Conservation (phyloP, 1,140 invertebrate genomes). For the Aleiodes sp. region DNA sequence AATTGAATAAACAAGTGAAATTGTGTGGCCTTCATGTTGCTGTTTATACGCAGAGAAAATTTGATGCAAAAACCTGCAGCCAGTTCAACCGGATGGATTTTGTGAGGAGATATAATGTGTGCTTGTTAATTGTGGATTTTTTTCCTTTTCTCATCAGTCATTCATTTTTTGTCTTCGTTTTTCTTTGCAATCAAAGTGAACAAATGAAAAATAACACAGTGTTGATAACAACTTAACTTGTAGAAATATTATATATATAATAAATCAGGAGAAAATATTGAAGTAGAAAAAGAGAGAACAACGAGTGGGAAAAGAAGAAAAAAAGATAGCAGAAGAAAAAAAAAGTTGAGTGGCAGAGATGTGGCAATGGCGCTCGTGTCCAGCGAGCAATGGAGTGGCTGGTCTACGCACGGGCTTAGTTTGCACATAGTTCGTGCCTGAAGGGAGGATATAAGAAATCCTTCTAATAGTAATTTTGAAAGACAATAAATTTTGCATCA, state of each 20-base stretch:
- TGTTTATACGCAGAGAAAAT: not conserved
- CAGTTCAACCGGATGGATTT: not conserved
- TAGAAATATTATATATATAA: not conserved
- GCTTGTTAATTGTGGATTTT: conserved; percentile 6
- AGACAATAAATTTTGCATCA: conserved; percentile 15
- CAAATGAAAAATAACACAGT: not conserved
- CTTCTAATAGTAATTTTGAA: not conserved
- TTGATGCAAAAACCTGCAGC: not conserved
- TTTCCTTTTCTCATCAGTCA: not conserved
- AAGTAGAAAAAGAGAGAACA: not conserved
- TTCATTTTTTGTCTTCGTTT: not conserved
- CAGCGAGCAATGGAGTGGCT: conserved; percentile 42
- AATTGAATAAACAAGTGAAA: not conserved
- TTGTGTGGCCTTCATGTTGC: not conserved
- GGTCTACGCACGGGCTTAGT: conserved; percentile 34
- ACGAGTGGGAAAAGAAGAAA: conserved; percentile 21
- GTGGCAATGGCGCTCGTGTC: conserved; percentile 52
- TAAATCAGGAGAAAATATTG: not conserved
- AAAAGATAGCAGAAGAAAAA: conserved; percentile 26
- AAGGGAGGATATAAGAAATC: conserved; percentile 17
- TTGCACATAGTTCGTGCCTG: conserved; percentile 41
- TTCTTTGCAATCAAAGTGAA: not conserved
- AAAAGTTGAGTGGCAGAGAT: conserved; percentile 43
- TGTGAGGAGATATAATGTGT: not conserved
- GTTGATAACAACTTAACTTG: not conserved